Evolutionary conservation across 2,888 invertebrate species (phyloP), one percentile per base, ranked within the genome.

Genomic region (Tanaodytes sp.): DNA sequence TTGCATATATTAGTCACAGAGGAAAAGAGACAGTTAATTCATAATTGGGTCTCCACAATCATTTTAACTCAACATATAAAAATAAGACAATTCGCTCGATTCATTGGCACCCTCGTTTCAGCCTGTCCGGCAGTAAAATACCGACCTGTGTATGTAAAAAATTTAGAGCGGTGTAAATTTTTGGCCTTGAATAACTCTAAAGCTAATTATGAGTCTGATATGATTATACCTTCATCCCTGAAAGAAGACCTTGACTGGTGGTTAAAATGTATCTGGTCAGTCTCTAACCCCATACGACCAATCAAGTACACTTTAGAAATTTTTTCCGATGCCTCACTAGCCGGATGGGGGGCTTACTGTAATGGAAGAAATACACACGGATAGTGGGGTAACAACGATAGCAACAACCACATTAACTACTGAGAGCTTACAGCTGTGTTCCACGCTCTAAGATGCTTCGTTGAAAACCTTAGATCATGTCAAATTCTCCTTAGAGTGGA

Each of bases 381-480:
- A 33, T 33, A n/a, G 33, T 33, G 33, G 4, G n/a, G 33, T 30
- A 12, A 19, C 2, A 0, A 31, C 16, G 46, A 73, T 70, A 49
- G 31, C 20, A 45, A 19, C 5, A 12, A 14, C 46, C 31, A 74
- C 61, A 70, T 76, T 61, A 58, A 76, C 65, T 55, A 27, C 20
- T 14, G 61, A 9, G 69, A 51, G 30, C 30, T 30, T 5, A 39
- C 2, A 57, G 39, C 39, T 15, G 39, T 12, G 4, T 15, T 14
- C 11, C 15, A 15, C 3, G 39, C 15, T 3, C 2, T 39, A 6
- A 40, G 64, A 39, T 64, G 23, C 36, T 77, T 75, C 45, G 72
- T 72, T 2, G 12, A 9, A n/a, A 11, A 46, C 20, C 0, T 14
- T 5, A 0, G 11, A 1, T 23, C 48, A 30, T 23, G 15, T 0